These are phyloP conservation scores for Araneus ventricosus DNA, from an alignment of 1,140 invertebrate genomes.

Conservation along the genomic window DNA sequence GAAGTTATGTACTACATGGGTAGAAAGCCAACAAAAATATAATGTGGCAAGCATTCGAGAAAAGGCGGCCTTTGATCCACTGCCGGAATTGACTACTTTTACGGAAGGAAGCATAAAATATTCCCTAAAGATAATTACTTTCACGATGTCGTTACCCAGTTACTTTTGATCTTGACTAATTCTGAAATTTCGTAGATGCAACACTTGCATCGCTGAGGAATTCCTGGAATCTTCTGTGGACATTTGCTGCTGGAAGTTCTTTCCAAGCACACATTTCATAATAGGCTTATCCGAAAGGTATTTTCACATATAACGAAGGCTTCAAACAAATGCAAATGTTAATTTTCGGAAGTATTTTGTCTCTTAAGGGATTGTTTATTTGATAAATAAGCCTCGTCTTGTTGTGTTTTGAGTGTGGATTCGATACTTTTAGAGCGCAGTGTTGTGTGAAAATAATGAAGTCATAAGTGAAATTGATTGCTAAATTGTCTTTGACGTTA, in stretches of 20 bases:
- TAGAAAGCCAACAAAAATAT: conserved; percentile 52
- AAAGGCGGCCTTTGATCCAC: conserved; percentile 38
- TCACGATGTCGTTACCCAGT: conserved; percentile 18
- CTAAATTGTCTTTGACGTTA: not conserved
- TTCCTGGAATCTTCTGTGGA: not conserved
- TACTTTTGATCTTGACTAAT: conserved; percentile 63
- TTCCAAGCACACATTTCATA: not conserved
- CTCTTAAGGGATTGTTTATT: not conserved
- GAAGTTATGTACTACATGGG: conserved; percentile 11
- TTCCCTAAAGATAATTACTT: conserved; percentile 65
- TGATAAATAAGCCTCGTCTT: not conserved
- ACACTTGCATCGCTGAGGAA: not conserved
- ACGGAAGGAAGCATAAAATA: conserved; percentile 41
- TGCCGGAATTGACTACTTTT: conserved; percentile 44
- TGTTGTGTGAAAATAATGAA: not conserved
- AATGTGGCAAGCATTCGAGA: conserved; percentile 21
- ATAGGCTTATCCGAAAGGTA: not conserved
- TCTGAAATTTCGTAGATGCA: not conserved
- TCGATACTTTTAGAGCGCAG: not conserved
- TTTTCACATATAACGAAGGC: not conserved
- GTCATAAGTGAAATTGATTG: not conserved
- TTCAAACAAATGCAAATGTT: not conserved
- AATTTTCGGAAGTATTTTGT: not conserved
- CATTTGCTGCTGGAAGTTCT: not conserved
- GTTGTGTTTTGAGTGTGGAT: not conserved